These are phyloP conservation scores for Rhodophaea formosa DNA, from an alignment of 2,888 invertebrate genomes.

Conservation along the genomic window DNA sequence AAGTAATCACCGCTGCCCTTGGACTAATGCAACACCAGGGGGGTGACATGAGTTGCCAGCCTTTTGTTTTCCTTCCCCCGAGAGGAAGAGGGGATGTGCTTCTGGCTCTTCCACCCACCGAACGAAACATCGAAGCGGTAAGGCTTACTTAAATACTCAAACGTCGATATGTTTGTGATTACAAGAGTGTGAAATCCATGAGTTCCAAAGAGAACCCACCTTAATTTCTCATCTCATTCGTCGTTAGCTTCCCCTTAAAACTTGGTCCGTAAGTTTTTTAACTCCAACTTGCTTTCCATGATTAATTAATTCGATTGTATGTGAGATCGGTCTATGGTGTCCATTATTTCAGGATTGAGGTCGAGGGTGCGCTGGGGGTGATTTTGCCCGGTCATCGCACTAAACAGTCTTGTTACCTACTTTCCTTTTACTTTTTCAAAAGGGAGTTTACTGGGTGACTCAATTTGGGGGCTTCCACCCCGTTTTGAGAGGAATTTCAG, in stretches of 20 bases:
- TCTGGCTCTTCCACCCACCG: too few species aligned
- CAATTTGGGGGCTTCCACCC: slow-evolving; percentile 46
- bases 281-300: slow-evolving; percentile 70
- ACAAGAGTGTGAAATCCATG: too few species aligned
- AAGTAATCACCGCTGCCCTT: too few species aligned
- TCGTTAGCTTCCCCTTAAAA: slow-evolving; percentile 79
- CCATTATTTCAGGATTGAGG: slow-evolving; percentile 71
- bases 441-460: slow-evolving; percentile 51
- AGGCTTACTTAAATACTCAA: too few species aligned
- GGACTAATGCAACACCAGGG: too few species aligned
- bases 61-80: too few species aligned
- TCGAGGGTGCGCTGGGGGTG: slow-evolving; percentile 61
- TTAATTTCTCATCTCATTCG: slow-evolving; percentile 47
- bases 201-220: neutral
- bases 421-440: slow-evolving; percentile 48
- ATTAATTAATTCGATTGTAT: slow-evolving; percentile 80
- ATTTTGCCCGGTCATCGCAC: slow-evolving; percentile 70
- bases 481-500: slow-evolving; percentile 16
- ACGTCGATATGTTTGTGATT: too few species aligned
- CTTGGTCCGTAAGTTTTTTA: slow-evolving; percentile 74
- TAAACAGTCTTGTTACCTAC: slow-evolving; percentile 60
- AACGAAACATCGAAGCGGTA: too few species aligned
- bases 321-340: slow-evolving; percentile 63
- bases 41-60: too few species aligned
- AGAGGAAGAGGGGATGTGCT: too few species aligned